phyloP scores from a whole-genome alignment of 2,888 invertebrate genomes.

The Conistra vaccinii region DNA sequence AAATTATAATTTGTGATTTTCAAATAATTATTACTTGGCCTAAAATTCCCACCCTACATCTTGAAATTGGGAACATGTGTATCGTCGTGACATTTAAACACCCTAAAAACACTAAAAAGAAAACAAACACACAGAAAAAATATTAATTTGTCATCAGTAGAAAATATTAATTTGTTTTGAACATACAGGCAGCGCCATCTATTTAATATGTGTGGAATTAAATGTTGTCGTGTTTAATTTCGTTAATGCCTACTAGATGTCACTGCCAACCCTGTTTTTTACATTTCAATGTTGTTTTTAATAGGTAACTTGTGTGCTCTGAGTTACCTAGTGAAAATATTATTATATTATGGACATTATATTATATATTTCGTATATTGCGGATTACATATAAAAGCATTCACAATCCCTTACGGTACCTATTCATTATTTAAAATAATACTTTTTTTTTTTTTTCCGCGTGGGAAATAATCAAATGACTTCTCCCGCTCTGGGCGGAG shows the following conservation, averaged over 20 bases:
- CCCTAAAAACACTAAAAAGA: too few relatives aligned
- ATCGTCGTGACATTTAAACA: background rate
- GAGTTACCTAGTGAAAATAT: background rate
- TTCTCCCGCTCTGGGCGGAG: too few relatives aligned
- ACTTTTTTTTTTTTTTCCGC: too few relatives aligned
- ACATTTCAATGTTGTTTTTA: background rate
- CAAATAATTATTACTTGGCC: background rate
- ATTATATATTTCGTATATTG: too few relatives aligned
- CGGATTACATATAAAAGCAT: too few relatives aligned
- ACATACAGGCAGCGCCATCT: slow-evolving; percentile 38
- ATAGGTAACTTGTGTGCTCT: background rate
- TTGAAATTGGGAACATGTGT: background rate
- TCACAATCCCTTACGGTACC: too few relatives aligned
- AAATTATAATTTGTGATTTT: background rate
- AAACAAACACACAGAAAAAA: background rate
- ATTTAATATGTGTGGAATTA: background rate
- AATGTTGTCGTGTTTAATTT: background rate
- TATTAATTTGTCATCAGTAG: background rate
- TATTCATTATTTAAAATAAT: too few relatives aligned
- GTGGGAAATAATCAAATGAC: too few relatives aligned
- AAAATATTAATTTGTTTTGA: background rate
- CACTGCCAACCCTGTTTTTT: background rate
- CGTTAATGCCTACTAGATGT: slow-evolving; percentile 4
- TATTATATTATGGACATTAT: too few relatives aligned
- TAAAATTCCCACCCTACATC: background rate